Percentiles rank a stretch among this genome's conserved stretches.
Conservation (phyloP, 92 coral and sea anemone species). For the Porites rus region DNA sequence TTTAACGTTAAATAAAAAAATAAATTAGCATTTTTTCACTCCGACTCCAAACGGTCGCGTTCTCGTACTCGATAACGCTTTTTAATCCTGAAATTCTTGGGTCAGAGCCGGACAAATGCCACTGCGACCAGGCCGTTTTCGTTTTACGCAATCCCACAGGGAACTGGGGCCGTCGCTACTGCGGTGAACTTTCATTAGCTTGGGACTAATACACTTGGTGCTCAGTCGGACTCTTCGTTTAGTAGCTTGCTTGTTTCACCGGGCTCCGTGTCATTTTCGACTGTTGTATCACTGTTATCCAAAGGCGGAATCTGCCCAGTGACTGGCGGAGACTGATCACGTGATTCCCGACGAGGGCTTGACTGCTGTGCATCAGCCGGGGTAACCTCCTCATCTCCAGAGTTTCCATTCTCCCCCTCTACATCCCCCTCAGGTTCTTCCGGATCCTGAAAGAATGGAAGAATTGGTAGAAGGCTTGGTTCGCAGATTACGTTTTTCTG, state of each 20-base stretch:
- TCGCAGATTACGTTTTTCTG: no score
- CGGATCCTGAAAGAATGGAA: constrained; percentile 51
- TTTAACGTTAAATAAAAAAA: constrained; percentile 53
- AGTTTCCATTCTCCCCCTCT: constrained; percentile 82
- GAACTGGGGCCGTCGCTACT: constrained; percentile 8
- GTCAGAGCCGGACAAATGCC: constrained; percentile 46
- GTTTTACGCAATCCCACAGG: background rate
- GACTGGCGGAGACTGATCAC: constrained; percentile 33
- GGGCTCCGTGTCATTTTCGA: constrained; percentile 23
- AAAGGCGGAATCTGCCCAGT: constrained; percentile 45
- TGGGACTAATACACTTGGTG: constrained; percentile 12
- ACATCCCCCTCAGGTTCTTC: constrained; percentile 87
- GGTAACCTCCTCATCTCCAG: constrained; percentile 93
- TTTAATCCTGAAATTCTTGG: background rate
- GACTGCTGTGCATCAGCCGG: constrained; percentile 38
- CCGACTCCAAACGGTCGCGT: constrained; percentile 26
- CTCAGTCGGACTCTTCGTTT: constrained; percentile 56
- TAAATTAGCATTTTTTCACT: constrained; percentile 52
- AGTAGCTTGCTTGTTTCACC: constrained; percentile 39
- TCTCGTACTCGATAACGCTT: constrained; percentile 5
- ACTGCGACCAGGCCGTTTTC: constrained; percentile 23
- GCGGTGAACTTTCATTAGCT: constrained; percentile 4
- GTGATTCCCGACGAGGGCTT: constrained; percentile 19
- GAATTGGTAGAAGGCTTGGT: no score
- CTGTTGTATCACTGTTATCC: constrained; percentile 32